These are phyloP conservation scores for Spilarctia lutea DNA, from an alignment of 2,888 invertebrate species.

Conservation along the genomic window DNA sequence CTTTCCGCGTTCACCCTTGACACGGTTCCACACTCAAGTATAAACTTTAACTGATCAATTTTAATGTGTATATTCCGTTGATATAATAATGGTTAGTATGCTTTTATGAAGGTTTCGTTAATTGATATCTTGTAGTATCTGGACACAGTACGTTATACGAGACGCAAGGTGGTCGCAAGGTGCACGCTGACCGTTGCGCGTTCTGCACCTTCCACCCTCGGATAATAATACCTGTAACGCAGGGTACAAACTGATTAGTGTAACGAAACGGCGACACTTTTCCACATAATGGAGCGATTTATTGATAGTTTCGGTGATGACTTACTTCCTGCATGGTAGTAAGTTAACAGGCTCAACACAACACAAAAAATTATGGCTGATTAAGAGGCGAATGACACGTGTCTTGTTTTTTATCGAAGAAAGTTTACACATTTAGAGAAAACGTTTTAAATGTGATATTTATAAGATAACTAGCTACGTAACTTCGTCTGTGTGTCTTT, in stretches of 20 bases:
- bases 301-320: constrained; percentile 29
- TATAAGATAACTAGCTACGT: neutral
- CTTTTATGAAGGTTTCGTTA: constrained; percentile 51
- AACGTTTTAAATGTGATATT: neutral
- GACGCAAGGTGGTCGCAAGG: constrained; percentile 84
- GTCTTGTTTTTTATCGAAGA: constrained; percentile 7
- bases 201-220: constrained; percentile 65
- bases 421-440: neutral
- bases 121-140: constrained; percentile 79
- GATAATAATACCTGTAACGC: constrained; percentile 71
- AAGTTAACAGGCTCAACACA: constrained; percentile 11
- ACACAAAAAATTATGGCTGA: constrained; percentile 13
- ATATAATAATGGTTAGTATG: constrained; percentile 15
- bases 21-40: neutral
- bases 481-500: too few relatives aligned
- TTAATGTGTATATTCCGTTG: constrained; percentile 13
- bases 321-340: constrained; percentile 23
- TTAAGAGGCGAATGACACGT: constrained; percentile 17
- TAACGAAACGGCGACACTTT: constrained; percentile 61
- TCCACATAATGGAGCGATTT: constrained; percentile 37
- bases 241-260: constrained; percentile 80
- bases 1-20: constrained; percentile 67
- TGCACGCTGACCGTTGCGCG: constrained; percentile 78
- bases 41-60: neutral
- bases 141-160: constrained; percentile 66